Evolutionary conservation across 2,113 vertebrate genomes (phyloP), one percentile per base, ranked within the genome.

Genomic region (Anas platyrhynchos): DNA sequence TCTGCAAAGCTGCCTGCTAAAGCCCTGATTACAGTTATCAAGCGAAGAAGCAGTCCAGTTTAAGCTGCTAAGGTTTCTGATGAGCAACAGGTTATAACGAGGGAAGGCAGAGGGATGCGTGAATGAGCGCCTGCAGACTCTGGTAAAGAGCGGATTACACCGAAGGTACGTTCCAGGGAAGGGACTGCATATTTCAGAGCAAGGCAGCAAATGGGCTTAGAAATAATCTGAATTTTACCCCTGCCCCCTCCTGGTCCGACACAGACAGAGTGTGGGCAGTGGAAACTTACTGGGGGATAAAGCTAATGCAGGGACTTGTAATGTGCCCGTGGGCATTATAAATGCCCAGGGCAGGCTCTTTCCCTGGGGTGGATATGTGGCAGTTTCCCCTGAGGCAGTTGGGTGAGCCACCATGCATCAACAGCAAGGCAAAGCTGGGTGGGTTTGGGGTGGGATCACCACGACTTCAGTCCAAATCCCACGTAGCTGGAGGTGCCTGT

Each of bases 1-100:
- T 91, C 67, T 75, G 84, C 75, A 92, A 91, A 94, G 93, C 94
- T 89, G 89, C 56, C 86, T 86, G 88, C 92, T 97, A 93, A 97
- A 97, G 89, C 94, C 89, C 83, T 91, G 95, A 96, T 97, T 97
- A 94, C 66, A 17, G 86, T 96, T 95, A 96, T 97, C 94, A 73
- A 92, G 94, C 61, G 50, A 43, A 92, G 93, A 94, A 86, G 93
- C 90, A 91, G 94, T 88, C 90, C 88, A 90, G 88, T 95, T 95
- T 95, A 95, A 97, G 95, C 95, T 91, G 94, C 95, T 90, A 50
- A 95, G 95, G 91, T 81, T 96, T 92, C 72, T 94, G 95, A 83
- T 0, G 3, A 92, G 95, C 95, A 97, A 96, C 94, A 96, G 90
- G 93, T 97, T 88, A 58, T 93, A 92, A 96, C 38, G 93, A 95